Evolutionary conservation across 2,113 vertebrate genomes (phyloP).

Genomic region (Emberiza fucata): DNA sequence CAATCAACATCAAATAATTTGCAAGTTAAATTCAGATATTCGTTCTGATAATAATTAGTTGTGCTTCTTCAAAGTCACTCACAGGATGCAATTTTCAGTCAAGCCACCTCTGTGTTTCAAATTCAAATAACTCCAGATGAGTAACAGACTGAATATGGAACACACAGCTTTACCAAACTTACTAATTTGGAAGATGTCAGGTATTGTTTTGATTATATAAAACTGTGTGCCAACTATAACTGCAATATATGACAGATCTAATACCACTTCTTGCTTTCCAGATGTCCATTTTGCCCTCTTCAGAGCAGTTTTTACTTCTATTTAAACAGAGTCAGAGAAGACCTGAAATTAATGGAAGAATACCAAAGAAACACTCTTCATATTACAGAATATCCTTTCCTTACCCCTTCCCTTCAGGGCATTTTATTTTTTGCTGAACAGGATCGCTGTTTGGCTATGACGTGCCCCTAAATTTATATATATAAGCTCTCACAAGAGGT

Average conservation of each 20-base stretch:
- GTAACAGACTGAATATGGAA: background rate
- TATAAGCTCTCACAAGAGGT: background rate
- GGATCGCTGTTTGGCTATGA: background rate
- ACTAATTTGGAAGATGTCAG: background rate
- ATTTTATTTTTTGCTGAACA: background rate
- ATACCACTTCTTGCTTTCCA: background rate
- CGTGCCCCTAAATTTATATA: fast-evolving
- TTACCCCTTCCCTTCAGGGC: background rate
- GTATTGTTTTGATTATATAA: background rate
- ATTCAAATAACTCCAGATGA: background rate
- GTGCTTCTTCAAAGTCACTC: background rate
- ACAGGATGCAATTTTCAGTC: background rate
- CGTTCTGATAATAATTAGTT: background rate
- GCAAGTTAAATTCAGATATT: background rate
- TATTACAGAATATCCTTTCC: background rate
- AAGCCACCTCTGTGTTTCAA: background rate
- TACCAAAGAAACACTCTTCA: background rate
- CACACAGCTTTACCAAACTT: background rate
- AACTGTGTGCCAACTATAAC: background rate
- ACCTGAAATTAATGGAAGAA: background rate
- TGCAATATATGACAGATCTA: background rate
- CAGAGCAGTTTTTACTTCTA: background rate
- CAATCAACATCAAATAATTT: background rate
- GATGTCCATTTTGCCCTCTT: background rate
- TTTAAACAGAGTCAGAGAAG: background rate